Base-by-base conservation (phyloP, 1,140 invertebrate species). In the Eufriesea mexicana region DNA sequence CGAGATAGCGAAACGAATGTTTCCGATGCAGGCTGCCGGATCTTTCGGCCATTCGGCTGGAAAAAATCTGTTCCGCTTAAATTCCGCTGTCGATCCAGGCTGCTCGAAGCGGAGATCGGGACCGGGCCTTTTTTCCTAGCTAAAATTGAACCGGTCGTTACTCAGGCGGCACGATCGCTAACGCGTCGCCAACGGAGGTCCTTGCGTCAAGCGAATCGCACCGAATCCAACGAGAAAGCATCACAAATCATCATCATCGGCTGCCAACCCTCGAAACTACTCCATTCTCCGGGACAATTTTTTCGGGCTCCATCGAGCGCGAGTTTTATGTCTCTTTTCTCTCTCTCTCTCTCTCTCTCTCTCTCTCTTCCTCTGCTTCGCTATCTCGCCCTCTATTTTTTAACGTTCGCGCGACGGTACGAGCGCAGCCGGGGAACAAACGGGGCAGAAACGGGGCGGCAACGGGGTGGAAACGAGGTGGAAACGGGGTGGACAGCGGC, bases 221-320 rank as follows among this genome's bases (percentile, higher is more conserved):
- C 10, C 5, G 54, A 68, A 42, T 20, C 42, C 25, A 18, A 16
- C 25, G 64, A 79, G 28, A 71, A 54, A 79, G 66, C 67, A 54
- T 79, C 67, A 54, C 67, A 71, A 79, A 79, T 78, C 76, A 67
- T 79, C 76, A 67, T 79, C 66, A 71, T 79, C 76, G 45, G 5
- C 66, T n/a, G 67, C 45, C 54, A 61, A n/a, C 45, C 59, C 14
- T 51, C 20, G 42, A 18, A 71, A 45, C 77, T 23, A 49, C 49
- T 80, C 35, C 16, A 73, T 74, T 81, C 25, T 45, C 10, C 10
- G 61, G 12, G 71, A 28, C n/a, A 28, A 55, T 28, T 72, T 80
- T 67, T 51, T 74, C 28, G 5, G 18, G 49, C 47, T 55, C 25
- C 51, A 57, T 81, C 51, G 14, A 28, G 20, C 51, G 4, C 18